Evolutionary conservation across 2,888 invertebrate genomes (phyloP).

Genomic region (Melieria picta): DNA sequence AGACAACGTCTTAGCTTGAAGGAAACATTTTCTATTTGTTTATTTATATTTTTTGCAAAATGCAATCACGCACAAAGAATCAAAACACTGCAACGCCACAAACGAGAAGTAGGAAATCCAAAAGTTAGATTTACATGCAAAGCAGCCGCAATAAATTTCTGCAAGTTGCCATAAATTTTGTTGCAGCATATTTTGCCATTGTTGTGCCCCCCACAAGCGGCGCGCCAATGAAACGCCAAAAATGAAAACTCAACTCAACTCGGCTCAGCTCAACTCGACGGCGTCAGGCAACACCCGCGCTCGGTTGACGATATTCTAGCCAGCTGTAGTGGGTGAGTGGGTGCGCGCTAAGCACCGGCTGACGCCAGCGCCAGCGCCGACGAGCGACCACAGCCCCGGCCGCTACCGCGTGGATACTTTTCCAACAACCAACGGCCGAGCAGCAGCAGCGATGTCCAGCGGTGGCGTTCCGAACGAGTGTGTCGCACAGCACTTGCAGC

Average conservation of each 20-base stretch:
- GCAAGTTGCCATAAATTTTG: slow-evolving; percentile 63
- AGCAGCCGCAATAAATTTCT: slow-evolving; percentile 58
- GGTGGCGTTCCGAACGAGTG: slow-evolving; percentile 1
- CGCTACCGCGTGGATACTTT: not conserved
- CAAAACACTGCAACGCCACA: too few species aligned
- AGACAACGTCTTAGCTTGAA: too few species aligned
- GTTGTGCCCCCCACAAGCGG: not conserved
- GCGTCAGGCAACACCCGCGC: not conserved
- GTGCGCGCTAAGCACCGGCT: not conserved
- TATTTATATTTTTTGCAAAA: too few species aligned
- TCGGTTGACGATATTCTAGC: not conserved
- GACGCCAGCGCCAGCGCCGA: not conserved
- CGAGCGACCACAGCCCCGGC: not conserved
- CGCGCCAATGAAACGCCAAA: too few species aligned
- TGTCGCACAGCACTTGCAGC: not conserved
- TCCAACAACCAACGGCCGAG: not conserved
- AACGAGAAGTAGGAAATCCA: too few species aligned
- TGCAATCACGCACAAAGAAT: too few species aligned
- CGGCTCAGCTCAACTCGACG: not conserved
- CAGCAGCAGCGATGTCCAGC: not conserved
- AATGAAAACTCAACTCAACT: too few species aligned
- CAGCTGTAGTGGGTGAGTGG: not conserved
- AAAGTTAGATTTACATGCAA: slow-evolving; percentile 26
- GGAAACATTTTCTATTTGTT: too few species aligned
- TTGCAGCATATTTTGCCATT: slow-evolving; percentile 55